A percentile compares a stretch with the other conserved stretches of the same genome.
Evolutionary conservation across 2,797 vertebrate genomes (phyloP).

Genomic region (Lepilemur ruficaudatus): DNA sequence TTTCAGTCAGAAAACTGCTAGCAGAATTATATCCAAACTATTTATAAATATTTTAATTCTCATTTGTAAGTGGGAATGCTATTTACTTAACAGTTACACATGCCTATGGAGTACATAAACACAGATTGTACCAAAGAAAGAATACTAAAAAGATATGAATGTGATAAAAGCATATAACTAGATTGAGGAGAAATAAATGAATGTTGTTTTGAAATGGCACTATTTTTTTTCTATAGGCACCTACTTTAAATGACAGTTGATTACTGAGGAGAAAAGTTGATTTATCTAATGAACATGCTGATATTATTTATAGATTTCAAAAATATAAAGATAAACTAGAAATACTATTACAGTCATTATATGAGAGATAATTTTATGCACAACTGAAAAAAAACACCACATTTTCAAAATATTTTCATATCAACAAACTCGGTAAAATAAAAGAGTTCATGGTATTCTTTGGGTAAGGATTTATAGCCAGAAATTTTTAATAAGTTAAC

Average conservation of each 20-base stretch:
- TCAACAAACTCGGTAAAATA: background rate
- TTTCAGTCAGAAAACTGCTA: conserved; percentile 20
- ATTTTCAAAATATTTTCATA: conserved; percentile 41
- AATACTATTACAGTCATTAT: conserved; percentile 54
- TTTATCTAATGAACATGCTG: background rate
- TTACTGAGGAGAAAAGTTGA: conserved; percentile 63
- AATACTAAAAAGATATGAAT: conserved; percentile 1
- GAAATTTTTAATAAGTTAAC: conserved; percentile 4
- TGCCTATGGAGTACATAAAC: background rate
- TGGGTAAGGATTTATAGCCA: background rate
- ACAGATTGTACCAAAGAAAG: background rate
- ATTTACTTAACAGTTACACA: conserved; percentile 3
- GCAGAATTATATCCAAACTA: conserved; percentile 35
- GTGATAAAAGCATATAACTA: conserved; percentile 64
- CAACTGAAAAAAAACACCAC: background rate
- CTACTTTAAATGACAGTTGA: conserved; percentile 63
- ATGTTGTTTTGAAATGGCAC: background rate
- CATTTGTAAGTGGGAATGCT: background rate
- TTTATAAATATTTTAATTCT: conserved; percentile 48
- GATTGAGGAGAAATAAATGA: conserved; percentile 25
- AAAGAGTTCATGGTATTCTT: background rate
- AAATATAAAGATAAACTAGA: conserved; percentile 61
- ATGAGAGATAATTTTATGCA: conserved; percentile 24
- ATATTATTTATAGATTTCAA: conserved; percentile 49
- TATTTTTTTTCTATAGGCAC: conserved; percentile 34